Evolutionary conservation across 2,113 vertebrate species (phyloP).

Genomic region (Hemicordylus capensis): DNA sequence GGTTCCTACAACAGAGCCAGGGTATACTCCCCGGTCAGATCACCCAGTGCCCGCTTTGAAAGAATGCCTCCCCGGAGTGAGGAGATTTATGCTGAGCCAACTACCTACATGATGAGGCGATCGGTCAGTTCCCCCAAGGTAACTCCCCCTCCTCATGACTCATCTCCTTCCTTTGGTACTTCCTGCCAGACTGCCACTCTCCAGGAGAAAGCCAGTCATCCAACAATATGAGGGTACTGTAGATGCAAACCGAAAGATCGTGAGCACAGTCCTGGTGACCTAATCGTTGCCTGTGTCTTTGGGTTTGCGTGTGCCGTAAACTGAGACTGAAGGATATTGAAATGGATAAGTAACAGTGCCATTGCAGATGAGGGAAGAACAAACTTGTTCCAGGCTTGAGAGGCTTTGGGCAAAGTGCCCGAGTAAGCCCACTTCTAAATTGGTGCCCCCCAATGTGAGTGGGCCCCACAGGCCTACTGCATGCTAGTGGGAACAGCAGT

Average conservation of each 20-base stretch:
- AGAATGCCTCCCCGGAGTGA: conserved; percentile 79
- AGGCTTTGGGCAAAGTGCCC: no score
- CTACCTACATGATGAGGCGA: conserved; percentile 84
- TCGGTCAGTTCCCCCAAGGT: conserved; percentile 96
- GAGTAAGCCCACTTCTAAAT: no score
- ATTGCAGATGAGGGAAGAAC: background rate
- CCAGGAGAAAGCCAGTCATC: background rate
- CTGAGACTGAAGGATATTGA: background rate
- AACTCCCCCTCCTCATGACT: background rate
- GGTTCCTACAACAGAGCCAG: conserved; percentile 82
- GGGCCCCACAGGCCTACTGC: no score
- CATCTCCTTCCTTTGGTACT: accelerated
- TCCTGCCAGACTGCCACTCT: background rate
- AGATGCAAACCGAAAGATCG: background rate
- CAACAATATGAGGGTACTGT: background rate
- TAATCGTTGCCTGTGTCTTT: background rate
- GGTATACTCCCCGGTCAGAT: conserved; percentile 89
- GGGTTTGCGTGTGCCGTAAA: background rate
- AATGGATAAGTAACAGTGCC: background rate
- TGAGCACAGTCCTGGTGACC: background rate
- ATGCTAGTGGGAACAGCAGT: no score
- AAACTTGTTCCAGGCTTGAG: no score
- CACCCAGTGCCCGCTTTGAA: conserved; percentile 86
- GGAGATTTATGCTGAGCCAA: conserved; percentile 83
- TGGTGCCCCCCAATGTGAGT: no score